Evolutionary conservation across 2,113 vertebrate genomes (phyloP).

Genomic region (Axis porcinus): DNA sequence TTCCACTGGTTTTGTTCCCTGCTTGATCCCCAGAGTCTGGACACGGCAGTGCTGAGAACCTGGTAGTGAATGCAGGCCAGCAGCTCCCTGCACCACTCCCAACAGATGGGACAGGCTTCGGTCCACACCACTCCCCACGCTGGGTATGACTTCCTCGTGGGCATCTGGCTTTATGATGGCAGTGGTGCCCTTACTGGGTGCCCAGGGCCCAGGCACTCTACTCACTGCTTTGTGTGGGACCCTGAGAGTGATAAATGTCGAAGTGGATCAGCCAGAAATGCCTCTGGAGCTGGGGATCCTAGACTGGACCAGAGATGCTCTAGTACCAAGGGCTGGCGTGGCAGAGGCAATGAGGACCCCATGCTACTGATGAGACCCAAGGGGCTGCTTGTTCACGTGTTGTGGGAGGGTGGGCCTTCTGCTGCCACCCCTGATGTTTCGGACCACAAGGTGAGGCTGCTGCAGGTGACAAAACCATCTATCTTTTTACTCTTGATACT

Average conservation of each 20-base stretch:
- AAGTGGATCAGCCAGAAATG: neutral
- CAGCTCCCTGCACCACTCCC: neutral
- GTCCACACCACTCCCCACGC: fast-evolving
- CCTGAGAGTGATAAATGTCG: neutral
- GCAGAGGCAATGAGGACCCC: neutral
- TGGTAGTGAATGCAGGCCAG: neutral
- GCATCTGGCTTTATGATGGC: neutral
- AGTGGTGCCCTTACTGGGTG: neutral
- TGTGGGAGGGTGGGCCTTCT: neutral
- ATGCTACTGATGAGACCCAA: neutral
- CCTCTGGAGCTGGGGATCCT: neutral
- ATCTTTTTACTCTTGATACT: neutral
- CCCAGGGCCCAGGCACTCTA: fast-evolving
- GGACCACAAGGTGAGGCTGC: neutral
- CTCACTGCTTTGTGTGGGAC: neutral
- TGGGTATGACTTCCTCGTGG: neutral
- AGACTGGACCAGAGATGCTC: fast-evolving
- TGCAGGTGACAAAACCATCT: neutral
- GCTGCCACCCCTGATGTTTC: neutral
- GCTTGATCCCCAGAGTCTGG: too few relatives aligned
- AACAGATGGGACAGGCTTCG: neutral
- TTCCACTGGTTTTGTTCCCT: neutral
- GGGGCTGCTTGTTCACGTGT: neutral
- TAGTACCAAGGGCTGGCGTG: neutral
- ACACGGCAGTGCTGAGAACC: fast-evolving